phyloP scores from a whole-genome alignment of 2,888 invertebrate species.

The Drosophila borborema region DNA sequence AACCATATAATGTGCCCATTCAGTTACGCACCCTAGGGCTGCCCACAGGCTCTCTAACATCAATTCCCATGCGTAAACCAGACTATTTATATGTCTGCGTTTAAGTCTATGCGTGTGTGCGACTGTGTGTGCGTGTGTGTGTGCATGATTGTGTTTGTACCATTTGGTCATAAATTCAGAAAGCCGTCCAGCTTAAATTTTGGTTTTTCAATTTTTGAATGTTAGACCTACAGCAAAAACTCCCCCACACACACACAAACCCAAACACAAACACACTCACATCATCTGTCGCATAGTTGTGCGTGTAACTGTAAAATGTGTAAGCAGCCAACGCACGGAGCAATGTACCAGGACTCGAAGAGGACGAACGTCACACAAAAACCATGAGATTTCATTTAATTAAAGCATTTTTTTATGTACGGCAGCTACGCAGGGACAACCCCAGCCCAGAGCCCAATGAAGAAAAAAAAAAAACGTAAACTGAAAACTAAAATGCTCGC shows the following conservation, averaged over 20 bases:
- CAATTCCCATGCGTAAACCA: constrained; percentile 73
- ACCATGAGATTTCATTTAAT: constrained; percentile 79
- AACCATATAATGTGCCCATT: constrained; percentile 50
- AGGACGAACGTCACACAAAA: constrained; percentile 64
- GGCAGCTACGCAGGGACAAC: not conserved
- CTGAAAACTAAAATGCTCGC: constrained; percentile 44
- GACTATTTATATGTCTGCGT: constrained; percentile 52
- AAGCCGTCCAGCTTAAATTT: constrained; percentile 79
- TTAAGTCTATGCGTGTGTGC: constrained; percentile 38
- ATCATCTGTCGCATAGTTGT: constrained; percentile 62
- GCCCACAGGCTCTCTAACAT: constrained; percentile 34
- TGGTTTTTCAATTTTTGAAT: constrained; percentile 80
- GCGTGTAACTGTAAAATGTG: constrained; percentile 78
- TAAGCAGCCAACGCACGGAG: constrained; percentile 70
- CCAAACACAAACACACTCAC: not conserved
- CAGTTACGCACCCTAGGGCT: constrained; percentile 44
- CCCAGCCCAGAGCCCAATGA: not conserved
- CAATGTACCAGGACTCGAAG: constrained; percentile 29
- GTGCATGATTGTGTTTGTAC: constrained; percentile 44
- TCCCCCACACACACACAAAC: not conserved
- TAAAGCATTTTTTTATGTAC: constrained; percentile 62
- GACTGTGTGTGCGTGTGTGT: constrained; percentile 29
- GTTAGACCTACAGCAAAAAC: constrained; percentile 52
- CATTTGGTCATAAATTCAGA: constrained; percentile 78
- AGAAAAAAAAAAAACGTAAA: constrained; percentile 9